Base-by-base conservation (phyloP, 2,888 invertebrate genomes). In the Drosophila mayaguana region DNA sequence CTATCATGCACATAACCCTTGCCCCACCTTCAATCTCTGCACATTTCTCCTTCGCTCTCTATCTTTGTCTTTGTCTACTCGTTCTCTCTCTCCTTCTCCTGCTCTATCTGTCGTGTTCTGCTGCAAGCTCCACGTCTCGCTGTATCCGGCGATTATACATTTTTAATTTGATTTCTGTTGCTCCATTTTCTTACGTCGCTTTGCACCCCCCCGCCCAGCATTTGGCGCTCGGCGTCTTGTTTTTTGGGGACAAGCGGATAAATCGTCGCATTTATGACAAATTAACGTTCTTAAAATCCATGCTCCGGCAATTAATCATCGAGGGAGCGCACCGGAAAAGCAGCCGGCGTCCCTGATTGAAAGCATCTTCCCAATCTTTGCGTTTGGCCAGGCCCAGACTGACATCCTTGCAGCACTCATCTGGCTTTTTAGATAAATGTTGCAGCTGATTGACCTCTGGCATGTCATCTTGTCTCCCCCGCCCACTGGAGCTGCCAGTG, bases 221-320 rank as follows among this genome's bases (percentile, higher is more conserved):
- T 11, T 20, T 9, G 28, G 28, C 36, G 2, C 11, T 16, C 20
- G n/a, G 25, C 25, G n/a, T 25, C 38, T 38, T n/a, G 51, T 18
- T 38, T 43, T 57, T 67, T 63, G 72, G 43, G 64, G 63, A 53
- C 72, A 74, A 67, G 66, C 67, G 65, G 56, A 60, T 74, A 73
- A 72, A 71, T 77, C 67, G 72, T 69, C 65, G 71, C 75, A 82
- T 74, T 72, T 88, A 85, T 89, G 84, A 85, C 88, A 85, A 85
- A 85, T 85, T 85, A 85, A 85, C 90, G 88, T 82, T 85, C 80
- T 77, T 79, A 85, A 90, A 88, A 75, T 77, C 80, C 90, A 77
- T 61, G 68, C 76, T 57, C 72, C 76, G 77, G 67, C 88, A 85
- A 89, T 85, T 88, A 88, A 85, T 85, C 84, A 85, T 88, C 75